phyloP scores from a whole-genome alignment of 2,113 vertebrate species.

The Eptesicus fuscus region DNA sequence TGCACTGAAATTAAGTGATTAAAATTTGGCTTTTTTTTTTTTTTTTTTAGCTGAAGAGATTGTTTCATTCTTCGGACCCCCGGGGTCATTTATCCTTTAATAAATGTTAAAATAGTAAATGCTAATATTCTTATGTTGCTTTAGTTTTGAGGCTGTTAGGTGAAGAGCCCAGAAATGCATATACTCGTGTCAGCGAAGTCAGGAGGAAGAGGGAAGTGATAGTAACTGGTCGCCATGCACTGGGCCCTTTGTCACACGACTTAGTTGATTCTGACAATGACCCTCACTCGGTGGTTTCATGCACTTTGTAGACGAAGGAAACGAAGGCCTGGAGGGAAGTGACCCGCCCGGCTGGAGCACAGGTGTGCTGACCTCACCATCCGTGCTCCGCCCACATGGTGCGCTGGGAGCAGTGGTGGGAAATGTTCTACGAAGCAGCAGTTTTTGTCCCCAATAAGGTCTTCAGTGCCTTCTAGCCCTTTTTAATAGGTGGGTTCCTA shows the following conservation, averaged over 20 bases:
- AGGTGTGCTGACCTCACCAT: not conserved
- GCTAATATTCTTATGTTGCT: not conserved
- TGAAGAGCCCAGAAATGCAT: not conserved
- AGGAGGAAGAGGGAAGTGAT: not conserved
- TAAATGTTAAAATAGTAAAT: not conserved
- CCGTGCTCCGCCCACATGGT: accelerated
- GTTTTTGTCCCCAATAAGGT: not conserved
- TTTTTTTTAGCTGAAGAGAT: not conserved
- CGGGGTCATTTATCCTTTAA: not conserved
- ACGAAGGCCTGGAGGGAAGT: accelerated
- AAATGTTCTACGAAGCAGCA: not conserved
- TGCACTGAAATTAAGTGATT: not conserved
- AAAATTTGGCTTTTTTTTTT: not conserved
- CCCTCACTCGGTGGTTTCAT: not conserved
- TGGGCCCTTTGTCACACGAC: not conserved
- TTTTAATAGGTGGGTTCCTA: not conserved
- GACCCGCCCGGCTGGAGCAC: accelerated
- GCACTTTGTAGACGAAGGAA: not conserved
- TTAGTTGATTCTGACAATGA: not conserved
- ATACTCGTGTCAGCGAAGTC: not conserved
- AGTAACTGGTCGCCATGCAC: accelerated
- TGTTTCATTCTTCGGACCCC: not conserved
- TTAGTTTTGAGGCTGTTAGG: not conserved
- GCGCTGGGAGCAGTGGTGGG: not conserved
- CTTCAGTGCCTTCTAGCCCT: not conserved